Evolutionary conservation across 2,888 invertebrate species (phyloP), one percentile per base, ranked within the genome.

Genomic region (Onchidella celtica): DNA sequence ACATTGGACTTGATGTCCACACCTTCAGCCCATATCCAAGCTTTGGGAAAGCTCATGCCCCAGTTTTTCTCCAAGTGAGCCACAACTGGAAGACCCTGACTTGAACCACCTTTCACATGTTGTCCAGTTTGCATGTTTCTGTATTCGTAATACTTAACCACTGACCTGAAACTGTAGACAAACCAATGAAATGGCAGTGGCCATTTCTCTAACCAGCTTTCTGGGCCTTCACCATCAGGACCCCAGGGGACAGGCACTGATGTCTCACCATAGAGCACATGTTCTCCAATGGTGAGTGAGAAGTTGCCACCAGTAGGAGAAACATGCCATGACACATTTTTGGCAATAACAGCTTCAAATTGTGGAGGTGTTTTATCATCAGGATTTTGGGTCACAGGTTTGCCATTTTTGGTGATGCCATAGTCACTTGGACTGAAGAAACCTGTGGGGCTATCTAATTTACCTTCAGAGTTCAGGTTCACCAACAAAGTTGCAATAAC

Each of bases 21-120:
- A 6, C 89, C 90, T 72, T 90, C 85, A 1, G 87, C 81, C 90
- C 89, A 90, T 4, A 90, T 85, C 90, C 90, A 90, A 6, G 85
- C 85, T n/a, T 84, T 72, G 0, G 89, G 89, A 79, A 90, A 90
- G 2, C 90, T 88, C n/a, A 85, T 74, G 0, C 90, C 90, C 90
- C 90, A 90, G 83, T 90, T 90, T 81, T 89, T 90, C 84, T 90
- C 90, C 83, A 89, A 80, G 78, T 90, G 89, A 6, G 86, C 88
- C 9, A 82, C 79, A 11, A 87, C 88, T 59, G 81, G 76, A 0
- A 65, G 65, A 2, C 84, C 86, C 9, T 32, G 24, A 1, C 70
- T 40, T 0, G 68, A 70, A 29, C 83, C 69, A 3, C 86, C 85
- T 3, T 70, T 85, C 6, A 81, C 11, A 2, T 9, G n/a, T 17